phyloP scores from a whole-genome alignment of 2,888 invertebrate species.

The Clitarchus hookeri region DNA sequence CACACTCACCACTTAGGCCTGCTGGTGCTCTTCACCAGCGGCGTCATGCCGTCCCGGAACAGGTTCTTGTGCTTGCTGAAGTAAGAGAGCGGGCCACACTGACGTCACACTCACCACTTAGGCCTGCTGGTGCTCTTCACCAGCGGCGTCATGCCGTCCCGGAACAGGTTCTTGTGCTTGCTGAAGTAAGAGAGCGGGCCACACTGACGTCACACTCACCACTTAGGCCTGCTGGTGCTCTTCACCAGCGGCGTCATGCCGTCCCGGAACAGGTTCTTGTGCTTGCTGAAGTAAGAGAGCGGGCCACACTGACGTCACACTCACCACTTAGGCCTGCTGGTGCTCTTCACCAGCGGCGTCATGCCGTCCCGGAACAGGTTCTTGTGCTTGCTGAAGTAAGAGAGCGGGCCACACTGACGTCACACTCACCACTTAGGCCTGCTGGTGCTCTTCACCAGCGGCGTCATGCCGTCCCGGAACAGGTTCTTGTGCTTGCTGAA shows the following conservation, averaged over 20 bases:
- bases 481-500: constrained; percentile 90
- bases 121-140: constrained; percentile 89
- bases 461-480: constrained; percentile 89
- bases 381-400: constrained; percentile 90
- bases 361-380: constrained; percentile 88
- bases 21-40: constrained; percentile 89
- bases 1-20: constrained; percentile 84
- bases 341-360: constrained; percentile 93
- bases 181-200: too few relatives aligned
- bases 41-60: constrained; percentile 89
- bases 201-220: constrained; percentile 70
- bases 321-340: constrained; percentile 89
- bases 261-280: constrained; percentile 82
- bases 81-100: too few relatives aligned
- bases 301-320: too few relatives aligned
- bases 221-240: constrained; percentile 86
- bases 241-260: constrained; percentile 94
- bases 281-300: constrained; percentile 95
- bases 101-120: constrained; percentile 76
- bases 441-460: constrained; percentile 89
- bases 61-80: constrained; percentile 90
- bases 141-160: constrained; percentile 89
- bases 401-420: too few relatives aligned
- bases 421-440: constrained; percentile 84
- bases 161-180: constrained; percentile 86